Evolutionary conservation across 2,888 invertebrate genomes (phyloP), one percentile per base, ranked within the genome.

Genomic region (Tethea ocularis): DNA sequence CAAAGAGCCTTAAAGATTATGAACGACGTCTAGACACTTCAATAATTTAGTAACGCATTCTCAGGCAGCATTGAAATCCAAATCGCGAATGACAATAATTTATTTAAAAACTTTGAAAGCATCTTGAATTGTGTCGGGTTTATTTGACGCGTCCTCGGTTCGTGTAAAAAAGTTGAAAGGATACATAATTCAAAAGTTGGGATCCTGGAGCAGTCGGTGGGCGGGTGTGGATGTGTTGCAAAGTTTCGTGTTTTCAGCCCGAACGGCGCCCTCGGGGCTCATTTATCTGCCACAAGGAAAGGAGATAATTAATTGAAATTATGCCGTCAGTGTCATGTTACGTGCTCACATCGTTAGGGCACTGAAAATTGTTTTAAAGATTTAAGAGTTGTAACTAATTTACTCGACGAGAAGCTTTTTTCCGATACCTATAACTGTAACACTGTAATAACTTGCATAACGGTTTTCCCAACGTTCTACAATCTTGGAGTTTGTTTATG

Each of bases 261-360:
- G 69, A 78, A 82, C 79, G 81, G 78, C 82, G 75, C 87, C 83
- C 84, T 64, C 68, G 87, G 73, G 86, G 69, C 82, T 86, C 86
- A 86, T 91, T 87, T 85, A 78, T 89, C 86, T 87, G 77, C 80
- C 82, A 71, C 78, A 75, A 78, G 82, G 75, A 82, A 81, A 82
- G 81, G 80, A 82, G 78, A 86, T 88, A 87, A 89, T 88, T 89
- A 89, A 90, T 89, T 89, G 80, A 86, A 86, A 86, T 86, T 84
- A 83, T 77, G 74, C 82, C 80, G 84, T 81, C 85, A 84, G 70
- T 71, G 74, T 80, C 72, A 75, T 66, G 72, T 76, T 79, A 77
- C 77, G 72, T 70, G 72, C 71, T 72, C 68, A 71, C 67, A 72
- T 74, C 70, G 65, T 70, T 68, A 69, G 61, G 62, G 77, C 64